phyloP scores from a whole-genome alignment of 2,797 vertebrate genomes.

The Peromyscus nudipes region DNA sequence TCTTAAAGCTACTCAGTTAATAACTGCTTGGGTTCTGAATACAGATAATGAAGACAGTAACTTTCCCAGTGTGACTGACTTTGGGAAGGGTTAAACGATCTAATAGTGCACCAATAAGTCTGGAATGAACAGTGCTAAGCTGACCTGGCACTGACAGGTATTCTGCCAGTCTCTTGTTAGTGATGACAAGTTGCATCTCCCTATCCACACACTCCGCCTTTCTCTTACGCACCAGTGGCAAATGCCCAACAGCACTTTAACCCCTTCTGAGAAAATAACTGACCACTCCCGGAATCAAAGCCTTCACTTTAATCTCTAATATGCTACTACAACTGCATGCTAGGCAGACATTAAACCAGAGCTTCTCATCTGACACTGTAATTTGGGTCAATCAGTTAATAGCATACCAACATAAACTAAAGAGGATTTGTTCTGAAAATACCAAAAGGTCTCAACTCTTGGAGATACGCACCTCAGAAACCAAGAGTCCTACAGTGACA shows the following conservation, averaged over 20 bases:
- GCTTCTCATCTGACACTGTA: background rate
- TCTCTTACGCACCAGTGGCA: background rate
- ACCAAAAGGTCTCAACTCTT: background rate
- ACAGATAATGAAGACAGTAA: background rate
- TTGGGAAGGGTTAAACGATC: background rate
- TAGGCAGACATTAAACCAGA: background rate
- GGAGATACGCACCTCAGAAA: background rate
- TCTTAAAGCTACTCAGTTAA: background rate
- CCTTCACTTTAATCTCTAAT: slow-evolving; percentile 7
- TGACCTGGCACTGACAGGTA: background rate
- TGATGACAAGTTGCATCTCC: background rate
- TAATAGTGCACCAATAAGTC: background rate
- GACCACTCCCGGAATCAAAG: background rate
- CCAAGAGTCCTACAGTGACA: background rate
- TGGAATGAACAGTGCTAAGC: background rate
- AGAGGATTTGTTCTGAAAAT: background rate
- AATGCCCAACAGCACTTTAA: background rate
- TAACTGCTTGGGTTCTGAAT: background rate
- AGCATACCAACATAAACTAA: background rate
- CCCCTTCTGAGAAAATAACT: background rate
- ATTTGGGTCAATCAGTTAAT: background rate
- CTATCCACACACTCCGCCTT: background rate
- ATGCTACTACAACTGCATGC: background rate
- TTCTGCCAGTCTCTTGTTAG: background rate
- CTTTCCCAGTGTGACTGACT: background rate